These are phyloP conservation scores for Melanotaenia boesemani DNA, from an alignment of 2,797 vertebrate genomes.

Conservation along the genomic window DNA sequence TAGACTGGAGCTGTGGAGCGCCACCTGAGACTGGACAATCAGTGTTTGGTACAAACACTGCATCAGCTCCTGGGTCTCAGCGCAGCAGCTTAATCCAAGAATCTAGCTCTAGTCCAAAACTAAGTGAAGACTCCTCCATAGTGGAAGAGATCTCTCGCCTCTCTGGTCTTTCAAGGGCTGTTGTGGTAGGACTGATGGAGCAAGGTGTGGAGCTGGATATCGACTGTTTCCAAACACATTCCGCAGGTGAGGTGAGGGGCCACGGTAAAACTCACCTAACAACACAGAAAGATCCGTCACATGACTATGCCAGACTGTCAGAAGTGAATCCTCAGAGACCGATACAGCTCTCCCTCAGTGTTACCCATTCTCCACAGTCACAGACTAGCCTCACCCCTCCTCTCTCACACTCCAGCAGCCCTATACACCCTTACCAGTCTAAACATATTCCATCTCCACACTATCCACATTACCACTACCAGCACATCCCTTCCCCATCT, in stretches of 20 bases:
- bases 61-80: slow-evolving; percentile 73
- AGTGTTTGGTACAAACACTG: slow-evolving; percentile 42
- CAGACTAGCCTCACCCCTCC: slow-evolving; percentile 78
- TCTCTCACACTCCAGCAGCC: slow-evolving; percentile 75
- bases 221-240: slow-evolving; percentile 82
- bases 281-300: slow-evolving; percentile 61
- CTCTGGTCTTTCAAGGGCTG: slow-evolving; percentile 82
- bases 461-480: slow-evolving; percentile 74
- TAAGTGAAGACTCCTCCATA: slow-evolving; percentile 80
- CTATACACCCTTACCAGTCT: slow-evolving; percentile 76
- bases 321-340: slow-evolving; percentile 75
- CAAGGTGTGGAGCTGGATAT: slow-evolving; percentile 86
- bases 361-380: slow-evolving; percentile 82
- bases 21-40: slow-evolving; percentile 64
- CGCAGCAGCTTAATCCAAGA: slow-evolving; percentile 76
- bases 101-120: slow-evolving; percentile 70
- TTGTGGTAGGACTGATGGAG: slow-evolving; percentile 85
- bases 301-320: slow-evolving; percentile 57
- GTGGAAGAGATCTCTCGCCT: slow-evolving; percentile 85
- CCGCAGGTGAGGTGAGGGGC: slow-evolving; percentile 63
- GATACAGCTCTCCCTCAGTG: slow-evolving; percentile 76
- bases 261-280: slow-evolving; percentile 62
- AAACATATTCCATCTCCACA: slow-evolving; percentile 64
- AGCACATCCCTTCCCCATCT: slow-evolving; percentile 69
- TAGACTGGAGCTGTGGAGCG: slow-evolving; percentile 79